These are phyloP conservation scores for Morpho deidamia DNA, from an alignment of 2,888 invertebrate genomes.

Conservation along the genomic window DNA sequence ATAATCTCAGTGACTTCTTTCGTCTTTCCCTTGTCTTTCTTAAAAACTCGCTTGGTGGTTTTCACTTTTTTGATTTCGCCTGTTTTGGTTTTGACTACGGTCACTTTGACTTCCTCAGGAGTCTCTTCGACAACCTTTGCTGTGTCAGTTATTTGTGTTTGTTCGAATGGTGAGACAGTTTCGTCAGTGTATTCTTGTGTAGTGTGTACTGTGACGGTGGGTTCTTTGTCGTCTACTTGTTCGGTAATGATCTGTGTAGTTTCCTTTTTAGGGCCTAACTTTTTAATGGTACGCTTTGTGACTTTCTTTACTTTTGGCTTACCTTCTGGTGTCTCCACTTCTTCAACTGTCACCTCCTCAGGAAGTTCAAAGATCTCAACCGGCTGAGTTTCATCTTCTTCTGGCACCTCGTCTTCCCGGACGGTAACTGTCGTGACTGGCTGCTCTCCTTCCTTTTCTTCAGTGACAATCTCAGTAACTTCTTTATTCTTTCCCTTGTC, in stretches of 20 bases:
- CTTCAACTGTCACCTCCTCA: constrained; percentile 32
- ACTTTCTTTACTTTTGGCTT: constrained; percentile 32
- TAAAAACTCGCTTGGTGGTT: no score
- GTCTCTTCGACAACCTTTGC: no score
- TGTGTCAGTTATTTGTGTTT: no score
- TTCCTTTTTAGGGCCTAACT: constrained; percentile 31
- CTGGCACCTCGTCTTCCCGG: constrained; percentile 6
- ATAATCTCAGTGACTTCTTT: no score
- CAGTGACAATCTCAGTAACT: not conserved
- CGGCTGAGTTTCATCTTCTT: constrained; percentile 36
- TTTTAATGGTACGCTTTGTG: constrained; percentile 19
- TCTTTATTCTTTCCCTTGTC: not conserved
- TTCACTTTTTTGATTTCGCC: no score
- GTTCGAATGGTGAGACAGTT: constrained; percentile 1
- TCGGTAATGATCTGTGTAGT: constrained; percentile 29
- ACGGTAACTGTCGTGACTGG: constrained; percentile 30
- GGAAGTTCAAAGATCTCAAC: constrained; percentile 21
- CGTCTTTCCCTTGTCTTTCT: no score
- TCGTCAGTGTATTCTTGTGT: constrained; percentile 32
- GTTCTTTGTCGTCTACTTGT: constrained; percentile 25
- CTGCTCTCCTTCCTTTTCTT: constrained; percentile 20
- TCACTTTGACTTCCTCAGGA: no score
- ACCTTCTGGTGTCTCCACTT: constrained; percentile 35
- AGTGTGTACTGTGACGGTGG: constrained; percentile 30
- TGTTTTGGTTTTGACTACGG: no score